A percentile compares a stretch with the other conserved stretches of the same genome.
These are phyloP conservation scores for Anomalospiza imberbis DNA, from an alignment of 2,797 vertebrate genomes.

Conservation along the genomic window DNA sequence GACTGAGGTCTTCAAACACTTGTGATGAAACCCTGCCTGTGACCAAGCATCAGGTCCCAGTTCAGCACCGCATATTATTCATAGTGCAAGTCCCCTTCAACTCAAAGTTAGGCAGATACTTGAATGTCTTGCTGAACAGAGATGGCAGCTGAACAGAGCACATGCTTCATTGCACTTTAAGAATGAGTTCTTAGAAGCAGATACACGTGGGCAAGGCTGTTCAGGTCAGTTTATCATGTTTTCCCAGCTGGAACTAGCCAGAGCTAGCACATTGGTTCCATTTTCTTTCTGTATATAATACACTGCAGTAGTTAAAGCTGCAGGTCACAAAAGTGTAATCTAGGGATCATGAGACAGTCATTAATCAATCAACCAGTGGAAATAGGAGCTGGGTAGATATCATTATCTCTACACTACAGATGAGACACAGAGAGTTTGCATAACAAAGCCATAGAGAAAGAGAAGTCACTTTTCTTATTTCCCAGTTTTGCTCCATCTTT, in stretches of 20 bases:
- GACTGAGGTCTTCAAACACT: neutral
- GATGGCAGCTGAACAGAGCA: constrained; percentile 5
- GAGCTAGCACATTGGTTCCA: neutral
- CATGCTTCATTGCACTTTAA: neutral
- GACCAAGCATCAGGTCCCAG: neutral
- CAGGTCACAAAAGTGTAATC: constrained; percentile 20
- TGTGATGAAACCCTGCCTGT: neutral
- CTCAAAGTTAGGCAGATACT: neutral
- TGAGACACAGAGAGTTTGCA: neutral
- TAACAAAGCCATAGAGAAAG: neutral
- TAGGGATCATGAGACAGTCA: constrained; percentile 10
- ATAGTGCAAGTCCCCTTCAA: neutral
- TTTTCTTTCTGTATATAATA: constrained; percentile 16
- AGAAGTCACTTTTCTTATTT: neutral
- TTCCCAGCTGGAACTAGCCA: constrained; percentile 36
- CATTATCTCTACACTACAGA: constrained; percentile 24
- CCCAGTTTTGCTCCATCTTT: neutral
- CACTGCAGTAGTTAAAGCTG: neutral
- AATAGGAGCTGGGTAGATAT: neutral
- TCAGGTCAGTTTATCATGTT: constrained; percentile 22
- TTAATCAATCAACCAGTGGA: constrained; percentile 46
- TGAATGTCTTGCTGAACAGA: neutral
- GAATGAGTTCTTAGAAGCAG: constrained; percentile 1
- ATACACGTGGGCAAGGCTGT: neutral
- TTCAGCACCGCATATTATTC: neutral